Conservation (phyloP, 2,113 vertebrate genomes). For the Cyprinodon brontotheroides region DNA sequence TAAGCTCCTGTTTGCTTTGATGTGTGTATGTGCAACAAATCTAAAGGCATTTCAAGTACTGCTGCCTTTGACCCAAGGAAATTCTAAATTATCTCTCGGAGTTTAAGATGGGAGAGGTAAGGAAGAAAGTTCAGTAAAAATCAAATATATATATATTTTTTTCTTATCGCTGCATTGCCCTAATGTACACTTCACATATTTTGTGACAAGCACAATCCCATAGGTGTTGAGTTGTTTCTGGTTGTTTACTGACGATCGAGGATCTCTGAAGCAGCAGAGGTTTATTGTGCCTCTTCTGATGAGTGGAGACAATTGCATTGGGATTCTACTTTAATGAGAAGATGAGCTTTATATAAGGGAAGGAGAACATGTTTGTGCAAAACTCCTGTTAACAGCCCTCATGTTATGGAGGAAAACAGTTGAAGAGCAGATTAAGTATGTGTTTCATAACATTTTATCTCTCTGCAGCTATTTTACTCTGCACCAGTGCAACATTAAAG, state of each 20-base stretch:
- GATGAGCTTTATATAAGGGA: constrained; percentile 62
- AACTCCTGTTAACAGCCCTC: constrained; percentile 65
- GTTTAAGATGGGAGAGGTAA: constrained; percentile 59
- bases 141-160: constrained; percentile 62
- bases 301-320: constrained; percentile 61
- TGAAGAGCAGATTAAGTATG: constrained; percentile 67
- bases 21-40: constrained; percentile 77
- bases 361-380: constrained; percentile 48
- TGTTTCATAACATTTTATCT: constrained; percentile 67
- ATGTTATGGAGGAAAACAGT: constrained; percentile 68
- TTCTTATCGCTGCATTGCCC: constrained; percentile 60
- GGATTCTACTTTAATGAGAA: constrained; percentile 55
- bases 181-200: constrained; percentile 62
- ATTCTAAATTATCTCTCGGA: constrained; percentile 76
- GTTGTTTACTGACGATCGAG: constrained; percentile 55
- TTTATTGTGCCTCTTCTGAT: constrained; percentile 67
- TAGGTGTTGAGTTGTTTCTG: constrained; percentile 30
- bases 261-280: constrained; percentile 49
- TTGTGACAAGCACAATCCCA: constrained; percentile 56
- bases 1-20: constrained; percentile 82
- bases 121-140: constrained; percentile 68
- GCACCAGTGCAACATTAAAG: constrained; percentile 58
- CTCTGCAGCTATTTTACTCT: constrained; percentile 63
- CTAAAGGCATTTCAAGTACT: constrained; percentile 79
- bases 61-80: constrained; percentile 81